Evolutionary conservation across 2,888 invertebrate genomes (phyloP), one percentile per base, ranked within the genome.

Genomic region (Calliopum simillimum): DNA sequence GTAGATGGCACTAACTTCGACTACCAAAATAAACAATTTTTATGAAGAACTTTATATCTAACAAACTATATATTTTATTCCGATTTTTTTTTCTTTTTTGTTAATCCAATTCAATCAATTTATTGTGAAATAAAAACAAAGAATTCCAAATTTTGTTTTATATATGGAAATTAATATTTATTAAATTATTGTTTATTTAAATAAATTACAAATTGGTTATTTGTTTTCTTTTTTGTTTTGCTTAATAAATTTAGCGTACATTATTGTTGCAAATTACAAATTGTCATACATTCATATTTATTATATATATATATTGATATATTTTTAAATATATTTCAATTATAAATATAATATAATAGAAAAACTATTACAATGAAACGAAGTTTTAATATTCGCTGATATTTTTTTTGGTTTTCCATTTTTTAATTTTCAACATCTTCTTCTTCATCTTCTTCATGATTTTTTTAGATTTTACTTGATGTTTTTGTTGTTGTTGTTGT

Each of bases 201-300:
- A 67, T 67, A 67, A 59, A 67, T 81, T 67, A 67, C 67, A 67
- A 67, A 67, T 67, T 66, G 33, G 1, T 33, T 33, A 80, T 78
- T 69, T 46, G 47, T 23, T 49, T 21, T 64, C 0, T 33, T 23
- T 49, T 12, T 64, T 12, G 23, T 51, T 58, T 67, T 58, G 67
- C 67, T 67, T 67, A 67, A 59, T 67, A 58, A 67, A 67, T 67
- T 81, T 83, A 84, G 84, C 83, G 83, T 83, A 83, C 59, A 84
- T 83, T 83, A 84, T 84, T 83, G 82, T 83, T 83, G 84, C 84
- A 83, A 58, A 83, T 84, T 83, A 84, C 83, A 83, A 67, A 84
- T 84, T 84, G 82, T 83, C 83, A 81, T 84, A 83, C 83, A 83
- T 84, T 82, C 79, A 83, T 81, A 75, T 69, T 67, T 25, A 67